These are phyloP conservation scores for Pissodes strobi DNA, from an alignment of 1,140 invertebrate species.

Conservation along the genomic window DNA sequence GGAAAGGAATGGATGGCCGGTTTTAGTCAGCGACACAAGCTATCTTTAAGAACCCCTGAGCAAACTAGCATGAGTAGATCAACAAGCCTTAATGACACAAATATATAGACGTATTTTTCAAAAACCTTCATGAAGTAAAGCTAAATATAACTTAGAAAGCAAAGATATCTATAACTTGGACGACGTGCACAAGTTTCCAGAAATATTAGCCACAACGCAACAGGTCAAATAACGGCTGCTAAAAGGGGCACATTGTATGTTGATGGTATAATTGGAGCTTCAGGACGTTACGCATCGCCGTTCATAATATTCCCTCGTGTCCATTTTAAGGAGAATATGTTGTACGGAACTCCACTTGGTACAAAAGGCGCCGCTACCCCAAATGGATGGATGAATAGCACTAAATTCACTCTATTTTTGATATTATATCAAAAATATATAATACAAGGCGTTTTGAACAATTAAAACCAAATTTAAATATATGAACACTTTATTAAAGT, in stretches of 20 bases:
- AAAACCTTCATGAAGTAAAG: constrained; percentile 43
- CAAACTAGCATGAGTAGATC: too few species aligned
- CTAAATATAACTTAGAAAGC: constrained; percentile 33
- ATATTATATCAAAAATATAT: too few species aligned
- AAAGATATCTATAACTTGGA: constrained; percentile 49
- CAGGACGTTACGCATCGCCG: constrained; percentile 49
- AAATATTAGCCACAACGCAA: constrained; percentile 30
- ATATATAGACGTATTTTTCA: constrained; percentile 46
- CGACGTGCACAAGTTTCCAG: constrained; percentile 48
- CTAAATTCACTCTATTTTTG: constrained; percentile 55
- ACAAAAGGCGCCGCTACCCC: too few species aligned
- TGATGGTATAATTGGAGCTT: constrained; percentile 46
- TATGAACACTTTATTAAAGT: too few species aligned
- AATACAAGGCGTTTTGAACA: too few species aligned
- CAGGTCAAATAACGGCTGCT: constrained; percentile 50
- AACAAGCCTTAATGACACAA: too few species aligned
- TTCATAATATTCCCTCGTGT: constrained; percentile 44
- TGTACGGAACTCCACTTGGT: constrained; percentile 40
- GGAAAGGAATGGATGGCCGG: too few species aligned
- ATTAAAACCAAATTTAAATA: too few species aligned
- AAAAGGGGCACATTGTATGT: constrained; percentile 55
- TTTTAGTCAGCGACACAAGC: too few species aligned
- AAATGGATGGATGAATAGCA: constrained; percentile 58
- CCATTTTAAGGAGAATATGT: constrained; percentile 30
- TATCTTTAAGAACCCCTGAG: too few species aligned